phyloP scores from a whole-genome alignment of 2,113 vertebrate species.

The Tyto alba region DNA sequence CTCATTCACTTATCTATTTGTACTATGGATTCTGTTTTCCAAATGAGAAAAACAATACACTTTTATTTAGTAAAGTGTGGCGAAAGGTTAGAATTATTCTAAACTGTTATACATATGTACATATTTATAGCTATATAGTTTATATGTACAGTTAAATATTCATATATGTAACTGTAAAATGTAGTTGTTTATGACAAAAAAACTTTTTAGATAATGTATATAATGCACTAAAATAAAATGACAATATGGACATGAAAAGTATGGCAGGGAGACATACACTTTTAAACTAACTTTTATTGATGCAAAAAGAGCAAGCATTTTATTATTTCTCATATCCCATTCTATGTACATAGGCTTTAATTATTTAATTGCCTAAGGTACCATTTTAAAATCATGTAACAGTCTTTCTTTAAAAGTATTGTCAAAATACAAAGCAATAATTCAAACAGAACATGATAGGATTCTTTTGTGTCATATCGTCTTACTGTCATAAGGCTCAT shows the following conservation, averaged over 20 bases:
- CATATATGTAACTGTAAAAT: not conserved
- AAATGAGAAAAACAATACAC: not conserved
- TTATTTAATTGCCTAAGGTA: not conserved
- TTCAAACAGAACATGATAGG: not conserved
- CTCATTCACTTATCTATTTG: not conserved
- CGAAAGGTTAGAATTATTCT: not conserved
- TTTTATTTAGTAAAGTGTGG: not conserved
- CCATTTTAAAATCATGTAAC: not conserved
- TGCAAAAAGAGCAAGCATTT: not conserved
- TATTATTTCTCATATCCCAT: not conserved
- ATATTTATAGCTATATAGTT: not conserved
- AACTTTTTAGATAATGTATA: not conserved
- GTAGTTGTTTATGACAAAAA: not conserved
- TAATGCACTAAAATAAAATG: not conserved
- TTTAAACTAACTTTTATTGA: not conserved
- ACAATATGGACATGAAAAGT: not conserved
- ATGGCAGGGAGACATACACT: not conserved
- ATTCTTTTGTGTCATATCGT: conserved; percentile 14
- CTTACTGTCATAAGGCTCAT: not conserved
- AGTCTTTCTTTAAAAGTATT: not conserved
- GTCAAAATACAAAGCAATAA: not conserved
- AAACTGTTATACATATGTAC: not conserved
- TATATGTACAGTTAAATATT: not conserved
- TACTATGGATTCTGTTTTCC: not conserved
- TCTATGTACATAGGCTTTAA: not conserved